phyloP scores from a whole-genome alignment of 2,797 vertebrate genomes.

The Melanotaenia maccullochi region DNA sequence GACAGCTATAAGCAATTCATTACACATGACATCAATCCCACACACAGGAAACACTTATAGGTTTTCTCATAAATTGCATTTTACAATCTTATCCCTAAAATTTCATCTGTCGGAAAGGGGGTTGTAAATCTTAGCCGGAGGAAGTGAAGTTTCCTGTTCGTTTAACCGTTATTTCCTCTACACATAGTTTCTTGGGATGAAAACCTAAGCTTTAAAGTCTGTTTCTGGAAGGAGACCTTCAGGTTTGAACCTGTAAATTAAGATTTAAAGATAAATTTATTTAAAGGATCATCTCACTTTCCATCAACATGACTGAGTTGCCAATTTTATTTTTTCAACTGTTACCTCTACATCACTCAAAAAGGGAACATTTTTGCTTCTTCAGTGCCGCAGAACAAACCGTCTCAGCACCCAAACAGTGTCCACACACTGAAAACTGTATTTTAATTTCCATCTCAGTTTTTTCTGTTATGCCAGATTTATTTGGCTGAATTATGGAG shows the following conservation, averaged over 20 bases:
- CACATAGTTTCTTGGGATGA: slow-evolving; percentile 4
- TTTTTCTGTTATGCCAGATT: background rate
- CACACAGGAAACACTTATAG: background rate
- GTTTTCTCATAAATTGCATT: slow-evolving; percentile 2
- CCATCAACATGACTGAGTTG: background rate
- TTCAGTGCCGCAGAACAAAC: background rate
- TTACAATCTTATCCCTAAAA: slow-evolving; percentile 13
- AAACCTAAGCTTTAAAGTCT: background rate
- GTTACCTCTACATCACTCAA: background rate
- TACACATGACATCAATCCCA: slow-evolving; percentile 2
- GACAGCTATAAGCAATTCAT: too few relatives aligned
- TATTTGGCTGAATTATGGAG: background rate
- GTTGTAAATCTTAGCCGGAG: slow-evolving; percentile 24
- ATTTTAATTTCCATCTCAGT: background rate
- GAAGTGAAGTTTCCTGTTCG: slow-evolving; percentile 49
- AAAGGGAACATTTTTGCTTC: background rate
- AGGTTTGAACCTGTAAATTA: background rate
- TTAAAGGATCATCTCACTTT: background rate
- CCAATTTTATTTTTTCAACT: background rate
- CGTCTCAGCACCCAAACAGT: too few relatives aligned
- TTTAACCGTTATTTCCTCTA: slow-evolving; percentile 44
- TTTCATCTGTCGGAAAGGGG: background rate
- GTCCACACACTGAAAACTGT: too few relatives aligned
- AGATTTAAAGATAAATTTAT: background rate
- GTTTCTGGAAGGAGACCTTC: slow-evolving; percentile 2